Percentiles rank a stretch among this genome's conserved stretches.
phyloP scores from a whole-genome alignment of 2,888 invertebrate genomes.

The Caenorhabditis auriculariae region DNA sequence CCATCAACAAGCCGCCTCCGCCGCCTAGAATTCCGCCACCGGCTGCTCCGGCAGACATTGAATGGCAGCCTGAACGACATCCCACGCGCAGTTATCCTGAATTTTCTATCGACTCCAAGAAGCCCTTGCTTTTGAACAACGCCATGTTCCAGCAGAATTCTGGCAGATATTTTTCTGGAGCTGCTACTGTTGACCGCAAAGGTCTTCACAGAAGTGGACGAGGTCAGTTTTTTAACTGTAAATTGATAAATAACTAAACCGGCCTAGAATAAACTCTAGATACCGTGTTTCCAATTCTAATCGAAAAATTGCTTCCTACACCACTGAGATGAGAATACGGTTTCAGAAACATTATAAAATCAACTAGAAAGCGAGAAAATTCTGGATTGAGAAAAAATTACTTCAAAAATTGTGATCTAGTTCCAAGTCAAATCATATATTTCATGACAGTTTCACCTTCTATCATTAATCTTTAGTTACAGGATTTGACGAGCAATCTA shows the following conservation, averaged over 20 bases:
- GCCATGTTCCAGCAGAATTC: constrained; percentile 35
- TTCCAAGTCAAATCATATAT: neutral
- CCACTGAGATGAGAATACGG: too few relatives aligned
- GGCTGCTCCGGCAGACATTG: constrained; percentile 39
- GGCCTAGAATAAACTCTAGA: too few relatives aligned
- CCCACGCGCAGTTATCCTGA: constrained; percentile 9
- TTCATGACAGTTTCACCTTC: too few relatives aligned
- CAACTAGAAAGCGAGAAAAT: too few relatives aligned
- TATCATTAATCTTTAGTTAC: constrained; percentile 4
- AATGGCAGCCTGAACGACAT: constrained; percentile 23
- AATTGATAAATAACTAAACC: neutral
- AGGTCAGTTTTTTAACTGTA: constrained; percentile 10
- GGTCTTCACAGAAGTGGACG: constrained; percentile 18
- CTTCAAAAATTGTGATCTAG: neutral
- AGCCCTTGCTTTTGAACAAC: constrained; percentile 38
- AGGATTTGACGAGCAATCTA: constrained; percentile 37
- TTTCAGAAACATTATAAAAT: too few relatives aligned
- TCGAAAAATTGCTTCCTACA: too few relatives aligned
- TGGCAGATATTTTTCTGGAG: constrained; percentile 16
- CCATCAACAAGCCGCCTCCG: constrained; percentile 42
- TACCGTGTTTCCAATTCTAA: too few relatives aligned
- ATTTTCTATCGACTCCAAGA: constrained; percentile 4
- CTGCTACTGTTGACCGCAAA: constrained; percentile 35
- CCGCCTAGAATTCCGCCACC: constrained; percentile 56
- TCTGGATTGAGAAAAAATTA: too few relatives aligned